Evolutionary conservation across 2,888 invertebrate species (phyloP), one percentile per base, ranked within the genome.

Genomic region (Spisula subtruncata): DNA sequence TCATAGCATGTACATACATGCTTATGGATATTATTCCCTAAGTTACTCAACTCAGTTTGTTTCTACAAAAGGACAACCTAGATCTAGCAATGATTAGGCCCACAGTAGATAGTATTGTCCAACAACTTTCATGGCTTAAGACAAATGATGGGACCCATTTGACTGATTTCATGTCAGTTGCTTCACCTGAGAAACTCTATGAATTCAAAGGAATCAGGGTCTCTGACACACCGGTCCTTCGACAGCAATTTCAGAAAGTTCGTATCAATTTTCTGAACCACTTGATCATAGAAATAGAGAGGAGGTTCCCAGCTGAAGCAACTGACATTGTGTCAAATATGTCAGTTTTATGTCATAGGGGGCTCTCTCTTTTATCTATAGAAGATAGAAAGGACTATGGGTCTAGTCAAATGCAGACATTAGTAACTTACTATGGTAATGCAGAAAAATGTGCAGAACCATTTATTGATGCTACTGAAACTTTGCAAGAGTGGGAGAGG

Each of bases 111-210:
- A 51, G 32, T 51, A 48, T 48, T 29, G 51, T 79, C 1, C 51
- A 75, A 25, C 51, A 85, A 51, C 54, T 85, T n/a, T 16, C 35
- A 5, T 85, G 48, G 29, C 20, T 85, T 1, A 79, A 79, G 54
- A 48, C 79, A 20, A 79, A 79, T 85, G 79, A 85, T 41, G 41
- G 41, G 2, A 2, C 29, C 20, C 35, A 41, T 51, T 32, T 85
- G 75, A 32, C 60, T 41, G 79, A 85, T 20, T 85, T 85, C 18
- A 25, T 85, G 79, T n/a, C 85, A 46, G 85, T 41, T 41, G 41
- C 85, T 32, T n/a, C 75, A 48, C 18, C 56, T 60, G 29, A 54
- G 54, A 48, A 85, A 51, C 79, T 85, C 25, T n/a, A 12, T 54
- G 41, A 46, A 0, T 80, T 86, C 48, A 79, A 86, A 16, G 81